Percentiles rank a stretch among this genome's conserved stretches.
Conservation (phyloP, 2,113 vertebrate genomes). For the Prietella phreatophila region DNA sequence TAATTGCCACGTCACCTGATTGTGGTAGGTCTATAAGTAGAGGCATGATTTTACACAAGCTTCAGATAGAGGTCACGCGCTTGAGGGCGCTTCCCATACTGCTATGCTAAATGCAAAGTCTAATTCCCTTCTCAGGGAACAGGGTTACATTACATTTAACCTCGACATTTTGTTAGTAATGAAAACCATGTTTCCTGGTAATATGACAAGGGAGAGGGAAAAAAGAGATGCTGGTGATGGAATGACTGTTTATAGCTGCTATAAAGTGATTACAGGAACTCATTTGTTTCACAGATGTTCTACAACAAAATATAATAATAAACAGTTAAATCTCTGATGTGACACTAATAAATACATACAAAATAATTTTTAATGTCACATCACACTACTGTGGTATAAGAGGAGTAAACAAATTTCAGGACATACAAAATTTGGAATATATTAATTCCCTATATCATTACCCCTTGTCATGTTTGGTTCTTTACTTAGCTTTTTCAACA, state of each 20-base stretch:
- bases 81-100: too few species aligned
- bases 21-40: too few species aligned
- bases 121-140: too few species aligned
- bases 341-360: not conserved
- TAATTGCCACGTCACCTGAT: too few species aligned
- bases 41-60: too few species aligned
- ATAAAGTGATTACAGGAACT: not conserved
- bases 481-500: not conserved
- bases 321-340: not conserved
- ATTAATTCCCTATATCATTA: not conserved
- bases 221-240: not conserved
- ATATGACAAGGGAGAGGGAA: not conserved
- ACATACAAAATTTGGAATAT: not conserved
- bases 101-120: too few species aligned
- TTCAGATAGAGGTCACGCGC: too few species aligned
- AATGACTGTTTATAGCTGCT: not conserved
- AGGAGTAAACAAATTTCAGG: not conserved
- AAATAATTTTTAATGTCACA: not conserved
- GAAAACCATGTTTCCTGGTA: not conserved
- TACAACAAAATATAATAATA: not conserved
- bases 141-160: too few species aligned
- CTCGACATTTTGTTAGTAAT: not conserved
- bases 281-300: not conserved
- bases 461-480: not conserved
- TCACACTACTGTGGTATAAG: not conserved